Evolutionary conservation across 2,888 invertebrate species (phyloP), one percentile per base, ranked within the genome.

Genomic region (Helobdella robusta): DNA sequence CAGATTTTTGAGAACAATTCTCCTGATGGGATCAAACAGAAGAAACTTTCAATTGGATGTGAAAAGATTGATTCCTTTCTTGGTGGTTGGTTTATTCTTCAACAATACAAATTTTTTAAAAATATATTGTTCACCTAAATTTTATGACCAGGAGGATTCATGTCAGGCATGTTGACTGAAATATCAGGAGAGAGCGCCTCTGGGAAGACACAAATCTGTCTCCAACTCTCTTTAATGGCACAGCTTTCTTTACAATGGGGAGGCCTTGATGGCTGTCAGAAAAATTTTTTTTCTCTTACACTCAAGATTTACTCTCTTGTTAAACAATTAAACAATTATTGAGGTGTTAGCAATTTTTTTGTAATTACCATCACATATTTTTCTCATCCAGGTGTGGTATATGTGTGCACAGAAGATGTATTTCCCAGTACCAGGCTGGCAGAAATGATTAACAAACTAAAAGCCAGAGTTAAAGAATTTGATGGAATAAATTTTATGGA

Each of bases 201-300:
- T 72, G 89, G 89, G 5, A 90, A 90, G 82, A 89, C 89, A 0
- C 90, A 90, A 77, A 75, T 89, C 52, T 86, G 85, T 70, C 80
- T 90, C 60, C 88, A 89, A 78, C 77, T 87, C 34, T 83, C 86
- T 40, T 79, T 87, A 25, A 83, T 83, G 67, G 84, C 84, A 68
- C 88, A 88, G 78, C 78, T 84, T 68, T 82, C 84, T 1, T 54
- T 62, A 52, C 71, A 74, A 71, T 77, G 76, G 59, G 84, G 85
- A 35, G 86, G 86, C 32, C 76, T 85, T 46, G 78, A 70, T 68
- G 73, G 74, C 67, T 76, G 78, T 77, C 68, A 60, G 56, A 30
- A n/a, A 11, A 25, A 40, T 20, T 59, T 18, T 52, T 52, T 18
- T 11, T 23, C 11, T 18, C 23, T 52, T 23, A 11, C 8, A 52